Evolutionary conservation across 2,113 vertebrate genomes (phyloP), one percentile per base, ranked within the genome.

Genomic region (Callipepla californica): DNA sequence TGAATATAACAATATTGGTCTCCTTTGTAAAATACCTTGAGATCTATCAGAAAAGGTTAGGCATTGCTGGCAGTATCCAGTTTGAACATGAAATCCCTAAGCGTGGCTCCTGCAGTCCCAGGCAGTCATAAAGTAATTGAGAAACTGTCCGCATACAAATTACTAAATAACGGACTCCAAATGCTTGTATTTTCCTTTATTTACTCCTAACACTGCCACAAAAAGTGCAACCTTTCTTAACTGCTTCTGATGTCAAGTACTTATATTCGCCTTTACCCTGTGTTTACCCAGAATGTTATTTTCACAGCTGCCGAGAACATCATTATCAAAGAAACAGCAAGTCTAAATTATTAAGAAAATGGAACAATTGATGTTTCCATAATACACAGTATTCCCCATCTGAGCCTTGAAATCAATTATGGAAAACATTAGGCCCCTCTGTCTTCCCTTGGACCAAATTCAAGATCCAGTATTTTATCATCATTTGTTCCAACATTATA

Each of bases 401-500:
- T 16, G 76, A 95, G 94, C 92, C 69, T 78, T 85, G 96, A 89
- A 94, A 96, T 96, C 94, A 96, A 93, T 96, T 96, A 94, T 74
- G 92, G 92, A 73, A 92, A 91, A 65, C 90, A 92, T 67, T 34
- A 70, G 88, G 68, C 66, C 85, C 51, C 93, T 92, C 93, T 95
- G 88, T 20, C 86, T 92, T 92, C 85, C 82, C 76, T 48, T 95
- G 95, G 96, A 95, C 84, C 75, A 21, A 16, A 79, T 96, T 95
- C 92, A 90, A 89, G 80, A 76, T 40, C 30, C 68, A 50, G 74
- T 62, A 23, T 95, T 96, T 91, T 91, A 86, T 85, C 84, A 91
- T 85, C 73, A 40, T 92, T 96, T 94, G 63, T 94, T 91, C 69
- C 89, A 80, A 34, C 6, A 9, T 87, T 80, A 1, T 84, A 91